Evolutionary conservation across 2,797 vertebrate species (phyloP), one percentile per base, ranked within the genome.

Genomic region (Leucoraja ocellata): DNA sequence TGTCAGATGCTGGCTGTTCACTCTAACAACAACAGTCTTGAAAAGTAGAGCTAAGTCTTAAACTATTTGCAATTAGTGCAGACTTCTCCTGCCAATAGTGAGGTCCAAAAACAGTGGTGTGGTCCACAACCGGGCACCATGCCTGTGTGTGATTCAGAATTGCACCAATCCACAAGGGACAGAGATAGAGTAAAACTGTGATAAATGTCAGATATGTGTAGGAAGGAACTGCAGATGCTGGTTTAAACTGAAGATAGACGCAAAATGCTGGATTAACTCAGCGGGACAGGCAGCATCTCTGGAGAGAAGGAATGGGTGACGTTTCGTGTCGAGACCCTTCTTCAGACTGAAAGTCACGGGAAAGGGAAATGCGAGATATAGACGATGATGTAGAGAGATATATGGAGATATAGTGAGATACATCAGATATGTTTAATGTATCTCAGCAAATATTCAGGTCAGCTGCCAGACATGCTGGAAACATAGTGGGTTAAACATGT

Each of bases 401-500:
- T 46, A 46, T 46, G 2, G 46, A 46, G 46, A 46, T 46, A 4
- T 46, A 46, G 46, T 3, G 46, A 46, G 46, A 46, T 46, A 46
- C 46, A 11, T 91, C 32, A 91, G 36, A 91, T 73, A 91, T 28
- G 28, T 91, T 36, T 39, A 91, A 73, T 91, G 46, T 74, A 74
- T 28, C 65, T 91, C 71, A 23, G 90, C 90, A 74, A 46, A 46
- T 2, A 14, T 91, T 74, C 90, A 91, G 8, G 36, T 1, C 90
- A 91, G 90, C 68, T 74, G 65, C 86, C 28, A 9, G 65, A 91
- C 14, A 28, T 71, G 68, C 86, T 91, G 18, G n/a, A 91, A 21
- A 23, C 71, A 71, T 39, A 71, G 65, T 71, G 16, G 65, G 32
- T 91, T 71, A 91, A 91, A 39, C 16, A 71, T 71, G 86, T 36